Conservation (phyloP, 2,797 vertebrate genomes). For the Sphenopsis melanotis region DNA sequence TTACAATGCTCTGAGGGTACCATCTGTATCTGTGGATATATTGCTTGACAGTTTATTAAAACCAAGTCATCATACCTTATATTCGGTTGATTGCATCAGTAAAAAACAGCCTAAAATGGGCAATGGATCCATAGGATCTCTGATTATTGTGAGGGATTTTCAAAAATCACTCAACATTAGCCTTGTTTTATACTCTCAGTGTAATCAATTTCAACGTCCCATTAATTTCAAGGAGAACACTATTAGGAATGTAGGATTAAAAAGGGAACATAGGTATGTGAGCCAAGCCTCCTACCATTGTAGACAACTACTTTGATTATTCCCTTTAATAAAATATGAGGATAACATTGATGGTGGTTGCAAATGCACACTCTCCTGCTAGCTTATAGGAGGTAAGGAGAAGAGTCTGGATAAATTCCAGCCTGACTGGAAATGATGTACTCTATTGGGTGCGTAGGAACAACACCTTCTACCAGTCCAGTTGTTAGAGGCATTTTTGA, state of each 20-base stretch:
- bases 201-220: slow-evolving; percentile 5
- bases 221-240: neutral
- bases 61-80: slow-evolving; percentile 17
- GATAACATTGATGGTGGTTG: neutral
- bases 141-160: slow-evolving; percentile 1
- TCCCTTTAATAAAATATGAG: neutral
- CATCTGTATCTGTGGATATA: neutral
- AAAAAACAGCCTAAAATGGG: neutral
- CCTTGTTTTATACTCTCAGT: neutral
- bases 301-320: neutral
- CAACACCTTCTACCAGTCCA: neutral
- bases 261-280: neutral
- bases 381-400: neutral
- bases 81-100: neutral
- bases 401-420: neutral
- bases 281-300: neutral
- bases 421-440: neutral
- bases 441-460: neutral
- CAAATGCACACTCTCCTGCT: neutral
- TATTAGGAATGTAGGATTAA: neutral
- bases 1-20: slow-evolving; percentile 44
- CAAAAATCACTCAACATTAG: slow-evolving; percentile 28
- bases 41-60: slow-evolving; percentile 36
- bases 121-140: slow-evolving; percentile 41
- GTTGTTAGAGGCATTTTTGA: neutral